phyloP scores from a whole-genome alignment of 1,140 invertebrate species.

The Neuroterus valhalla region DNA sequence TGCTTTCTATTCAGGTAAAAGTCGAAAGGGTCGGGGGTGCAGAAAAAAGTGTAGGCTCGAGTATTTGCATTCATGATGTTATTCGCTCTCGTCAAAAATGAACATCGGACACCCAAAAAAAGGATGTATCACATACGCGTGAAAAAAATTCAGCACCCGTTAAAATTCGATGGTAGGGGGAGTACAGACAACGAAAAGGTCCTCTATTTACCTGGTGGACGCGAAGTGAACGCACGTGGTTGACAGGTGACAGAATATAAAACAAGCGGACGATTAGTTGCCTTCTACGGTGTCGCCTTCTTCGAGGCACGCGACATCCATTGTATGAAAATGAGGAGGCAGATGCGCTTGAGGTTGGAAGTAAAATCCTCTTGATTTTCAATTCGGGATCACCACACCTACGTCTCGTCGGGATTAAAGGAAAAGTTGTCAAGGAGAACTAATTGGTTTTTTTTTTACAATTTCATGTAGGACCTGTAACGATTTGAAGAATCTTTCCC shows the following conservation, averaged over 20 bases:
- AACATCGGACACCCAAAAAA: not conserved
- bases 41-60: not conserved
- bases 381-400: not conserved
- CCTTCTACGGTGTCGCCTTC: conserved; percentile 45
- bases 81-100: not conserved
- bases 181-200: conserved; percentile 9
- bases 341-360: conserved; percentile 3
- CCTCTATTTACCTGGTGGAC: conserved; percentile 10
- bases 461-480: no score
- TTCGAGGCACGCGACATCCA: conserved; percentile 56
- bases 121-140: not conserved
- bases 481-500: no score
- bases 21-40: not conserved
- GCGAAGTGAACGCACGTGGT: conserved; percentile 39
- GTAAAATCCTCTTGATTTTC: conserved; percentile 16
- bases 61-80: not conserved
- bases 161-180: not conserved
- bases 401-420: not conserved
- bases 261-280: conserved; percentile 38
- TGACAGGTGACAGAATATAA: conserved; percentile 66
- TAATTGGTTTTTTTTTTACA: no score
- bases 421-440: no score
- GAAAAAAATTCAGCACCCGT: not conserved
- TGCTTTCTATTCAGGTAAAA: conserved; percentile 48
- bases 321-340: conserved; percentile 61